Evolutionary conservation across 2,888 invertebrate genomes (phyloP), one percentile per base, ranked within the genome.

Genomic region (Oscheius sp.): DNA sequence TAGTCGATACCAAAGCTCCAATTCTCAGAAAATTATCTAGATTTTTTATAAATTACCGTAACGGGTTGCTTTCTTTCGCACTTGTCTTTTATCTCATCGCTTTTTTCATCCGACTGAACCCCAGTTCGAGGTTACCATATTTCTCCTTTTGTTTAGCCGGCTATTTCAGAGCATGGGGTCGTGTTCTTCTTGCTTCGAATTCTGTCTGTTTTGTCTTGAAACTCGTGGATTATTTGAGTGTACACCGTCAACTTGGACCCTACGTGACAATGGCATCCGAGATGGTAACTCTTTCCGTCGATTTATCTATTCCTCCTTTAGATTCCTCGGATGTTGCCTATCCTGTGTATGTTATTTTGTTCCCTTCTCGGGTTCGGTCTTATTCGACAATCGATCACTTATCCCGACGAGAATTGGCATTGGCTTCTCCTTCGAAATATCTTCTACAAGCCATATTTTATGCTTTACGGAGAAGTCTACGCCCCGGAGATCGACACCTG

Each of bases 251-350:
- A 90, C 89, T 92, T 23, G 91, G 98, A 91, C 98, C 98, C 75
- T 92, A 97, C 89, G 96, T 99, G 79, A 96, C 96, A 75, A 99
- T 99, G 95, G 96, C 97, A 93, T 96, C 96, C 56, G 96, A 97
- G 92, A 96, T 98, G 96, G 95, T 97, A 68, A 35, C 16, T n/a
- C n/a, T n/a, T n/a, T n/a, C n/a, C n/a, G n/a, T n/a, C n/a, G 29
- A 21, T 61, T 13, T 59, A 29, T 35, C 35, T 6, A 35, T 9
- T 35, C 9, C 5, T 35, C 35, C 41, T 18, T 2, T 16, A 59
- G 29, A 78, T 91, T 56, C 88, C 89, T 12, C 96, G 97, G 89
- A 97, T 98, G 96, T 94, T 96, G 88, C 96, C 96, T 90, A 96
- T 98, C 89, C 95, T 98, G 80, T 95, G 96, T 79, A 93, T 99